Conservation (phyloP, 1,140 invertebrate species). For the Aphelinus certus region DNA sequence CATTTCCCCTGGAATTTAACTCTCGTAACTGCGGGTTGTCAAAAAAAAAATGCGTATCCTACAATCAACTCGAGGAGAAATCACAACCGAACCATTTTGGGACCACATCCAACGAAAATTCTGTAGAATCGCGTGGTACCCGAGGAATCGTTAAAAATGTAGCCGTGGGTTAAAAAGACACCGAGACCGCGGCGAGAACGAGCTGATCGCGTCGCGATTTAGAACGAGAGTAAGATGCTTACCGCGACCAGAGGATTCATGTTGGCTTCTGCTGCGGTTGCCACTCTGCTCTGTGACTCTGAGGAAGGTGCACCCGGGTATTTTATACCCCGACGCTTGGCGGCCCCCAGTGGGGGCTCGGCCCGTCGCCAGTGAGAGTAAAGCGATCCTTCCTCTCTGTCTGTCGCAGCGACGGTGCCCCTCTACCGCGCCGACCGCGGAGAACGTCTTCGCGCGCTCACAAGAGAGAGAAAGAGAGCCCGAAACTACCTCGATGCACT, state of each 20-base stretch:
- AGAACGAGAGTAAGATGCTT: constrained; percentile 53
- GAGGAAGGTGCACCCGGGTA: constrained; percentile 59
- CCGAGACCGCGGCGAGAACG: no score
- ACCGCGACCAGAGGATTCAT: constrained; percentile 67
- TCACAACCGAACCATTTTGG: no score
- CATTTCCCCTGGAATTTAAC: no score
- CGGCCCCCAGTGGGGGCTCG: constrained; percentile 39
- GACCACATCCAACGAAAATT: no score
- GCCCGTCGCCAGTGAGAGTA: constrained; percentile 61
- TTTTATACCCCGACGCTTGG: constrained; percentile 59
- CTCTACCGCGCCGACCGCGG: constrained; percentile 2
- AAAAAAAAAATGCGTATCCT: no score
- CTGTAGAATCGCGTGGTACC: background rate
- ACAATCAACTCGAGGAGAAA: no score
- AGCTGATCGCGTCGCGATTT: no score
- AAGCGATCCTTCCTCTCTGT: constrained; percentile 47
- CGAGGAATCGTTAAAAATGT: no score
- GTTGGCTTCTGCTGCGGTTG: constrained; percentile 62
- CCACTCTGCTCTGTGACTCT: constrained; percentile 65
- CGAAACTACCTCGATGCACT: background rate
- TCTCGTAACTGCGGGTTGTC: no score
- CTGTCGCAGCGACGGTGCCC: constrained; percentile 20
- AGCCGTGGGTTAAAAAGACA: no score
- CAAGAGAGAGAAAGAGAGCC: background rate
- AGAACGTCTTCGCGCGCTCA: constrained; percentile 13